Percentiles rank a stretch among this genome's conserved stretches.
These are phyloP conservation scores for Pungitius pungitius DNA, from an alignment of 2,113 vertebrate species.

Conservation along the genomic window DNA sequence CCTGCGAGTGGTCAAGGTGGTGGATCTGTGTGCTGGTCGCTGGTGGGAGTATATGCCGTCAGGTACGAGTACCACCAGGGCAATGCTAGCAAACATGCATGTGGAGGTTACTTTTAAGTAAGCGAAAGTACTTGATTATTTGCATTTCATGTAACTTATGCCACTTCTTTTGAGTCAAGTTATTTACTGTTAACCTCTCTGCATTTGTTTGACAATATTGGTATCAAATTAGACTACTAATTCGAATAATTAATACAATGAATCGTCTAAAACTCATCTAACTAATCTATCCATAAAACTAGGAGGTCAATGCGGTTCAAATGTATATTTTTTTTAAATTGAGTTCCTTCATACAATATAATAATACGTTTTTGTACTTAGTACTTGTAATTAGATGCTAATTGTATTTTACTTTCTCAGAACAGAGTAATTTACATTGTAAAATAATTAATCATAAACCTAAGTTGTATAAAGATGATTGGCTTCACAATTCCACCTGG, in stretches of 20 bases:
- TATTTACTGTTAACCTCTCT: background rate
- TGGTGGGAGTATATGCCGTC: conserved; percentile 99
- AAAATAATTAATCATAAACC: background rate
- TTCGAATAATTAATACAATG: too few relatives aligned
- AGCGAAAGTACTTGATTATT: background rate
- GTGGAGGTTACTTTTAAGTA: background rate
- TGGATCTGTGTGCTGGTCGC: conserved; percentile 95
- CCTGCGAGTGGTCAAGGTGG: conserved; percentile 94
- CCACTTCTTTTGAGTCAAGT: background rate
- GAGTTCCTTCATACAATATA: too few relatives aligned
- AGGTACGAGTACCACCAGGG: conserved; percentile 78
- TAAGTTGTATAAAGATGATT: background rate
- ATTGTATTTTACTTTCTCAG: too few relatives aligned
- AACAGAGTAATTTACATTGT: background rate
- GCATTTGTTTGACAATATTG: background rate
- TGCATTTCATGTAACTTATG: background rate
- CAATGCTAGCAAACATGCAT: background rate
- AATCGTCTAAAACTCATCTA: too few relatives aligned
- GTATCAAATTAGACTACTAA: too few relatives aligned
- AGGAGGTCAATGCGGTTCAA: too few relatives aligned
- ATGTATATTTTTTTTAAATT: too few relatives aligned
- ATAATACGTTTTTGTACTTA: too few relatives aligned
- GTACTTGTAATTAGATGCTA: too few relatives aligned
- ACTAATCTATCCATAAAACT: too few relatives aligned
- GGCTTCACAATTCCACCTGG: background rate